Conservation (phyloP, 2,888 invertebrate genomes). For the Apodemia hepburni region DNA sequence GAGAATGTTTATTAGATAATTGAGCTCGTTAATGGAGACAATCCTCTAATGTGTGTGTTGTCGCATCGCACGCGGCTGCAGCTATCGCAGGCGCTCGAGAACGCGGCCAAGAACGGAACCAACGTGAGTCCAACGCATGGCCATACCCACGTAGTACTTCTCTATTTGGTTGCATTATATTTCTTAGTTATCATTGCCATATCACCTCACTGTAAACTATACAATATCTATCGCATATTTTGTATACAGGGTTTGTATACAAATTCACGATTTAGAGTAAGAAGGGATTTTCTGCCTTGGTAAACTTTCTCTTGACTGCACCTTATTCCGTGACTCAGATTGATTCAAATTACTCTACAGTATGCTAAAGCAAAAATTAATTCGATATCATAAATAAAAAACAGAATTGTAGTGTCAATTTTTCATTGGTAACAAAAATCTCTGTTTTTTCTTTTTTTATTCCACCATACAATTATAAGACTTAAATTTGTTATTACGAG, state of each 20-base stretch:
- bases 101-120: conserved; percentile 84
- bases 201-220: conserved; percentile 27
- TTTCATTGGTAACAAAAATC: too few species aligned
- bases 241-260: not conserved
- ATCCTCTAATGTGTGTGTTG: conserved; percentile 64
- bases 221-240: conserved; percentile 14
- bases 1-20: not conserved
- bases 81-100: conserved; percentile 85
- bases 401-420: too few species aligned
- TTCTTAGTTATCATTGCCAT: conserved; percentile 30
- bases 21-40: conserved; percentile 47
- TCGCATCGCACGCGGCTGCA: conserved; percentile 64
- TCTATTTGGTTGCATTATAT: conserved; percentile 36
- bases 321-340: not conserved
- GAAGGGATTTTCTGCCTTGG: not conserved
- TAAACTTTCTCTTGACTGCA: not conserved
- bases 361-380: not conserved
- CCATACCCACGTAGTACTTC: conserved; percentile 39
- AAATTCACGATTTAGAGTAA: not conserved
- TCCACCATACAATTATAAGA: too few species aligned
- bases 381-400: not conserved
- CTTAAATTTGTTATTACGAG: too few species aligned
- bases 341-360: not conserved
- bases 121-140: conserved; percentile 74
- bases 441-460: too few species aligned